Evolutionary conservation across 2,113 vertebrate species (phyloP).

Genomic region (Pterocles orientalis): DNA sequence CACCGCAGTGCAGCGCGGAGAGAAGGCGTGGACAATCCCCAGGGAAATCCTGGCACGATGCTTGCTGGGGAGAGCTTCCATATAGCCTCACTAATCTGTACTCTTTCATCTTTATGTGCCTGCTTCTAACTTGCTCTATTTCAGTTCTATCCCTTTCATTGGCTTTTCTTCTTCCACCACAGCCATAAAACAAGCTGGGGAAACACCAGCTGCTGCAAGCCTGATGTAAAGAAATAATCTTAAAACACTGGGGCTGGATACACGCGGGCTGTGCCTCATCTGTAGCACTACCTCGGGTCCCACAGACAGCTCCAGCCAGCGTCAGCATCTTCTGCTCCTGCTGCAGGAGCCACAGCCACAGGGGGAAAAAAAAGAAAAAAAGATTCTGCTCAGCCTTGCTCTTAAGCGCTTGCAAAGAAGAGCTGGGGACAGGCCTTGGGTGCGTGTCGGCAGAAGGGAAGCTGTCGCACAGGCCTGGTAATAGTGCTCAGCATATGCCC

Average conservation of each 20-base stretch:
- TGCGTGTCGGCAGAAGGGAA: neutral
- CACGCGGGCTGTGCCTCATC: neutral
- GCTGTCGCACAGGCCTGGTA: neutral
- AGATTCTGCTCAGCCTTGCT: neutral
- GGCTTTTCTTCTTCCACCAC: conserved; percentile 43
- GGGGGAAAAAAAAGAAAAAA: neutral
- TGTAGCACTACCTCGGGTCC: conserved; percentile 6
- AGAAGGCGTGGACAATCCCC: neutral
- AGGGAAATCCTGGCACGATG: neutral
- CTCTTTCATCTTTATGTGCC: conserved; percentile 54
- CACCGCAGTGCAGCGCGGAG: neutral
- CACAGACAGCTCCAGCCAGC: neutral
- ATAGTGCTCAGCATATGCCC: neutral
- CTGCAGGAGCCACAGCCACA: neutral
- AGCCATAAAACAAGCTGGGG: conserved; percentile 14
- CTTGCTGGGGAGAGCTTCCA: conserved; percentile 7
- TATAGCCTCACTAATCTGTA: neutral
- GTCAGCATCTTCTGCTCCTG: neutral
- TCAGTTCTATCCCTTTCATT: conserved; percentile 43
- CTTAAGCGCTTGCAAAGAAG: neutral
- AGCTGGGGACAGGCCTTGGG: neutral
- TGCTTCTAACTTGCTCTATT: conserved; percentile 13
- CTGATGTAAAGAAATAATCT: conserved; percentile 25
- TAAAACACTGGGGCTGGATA: neutral
- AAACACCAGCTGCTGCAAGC: conserved; percentile 14